Percentiles rank a stretch among this genome's conserved stretches.
Conservation (phyloP, 2,888 invertebrate species). For the Pristionchus mayeri region DNA sequence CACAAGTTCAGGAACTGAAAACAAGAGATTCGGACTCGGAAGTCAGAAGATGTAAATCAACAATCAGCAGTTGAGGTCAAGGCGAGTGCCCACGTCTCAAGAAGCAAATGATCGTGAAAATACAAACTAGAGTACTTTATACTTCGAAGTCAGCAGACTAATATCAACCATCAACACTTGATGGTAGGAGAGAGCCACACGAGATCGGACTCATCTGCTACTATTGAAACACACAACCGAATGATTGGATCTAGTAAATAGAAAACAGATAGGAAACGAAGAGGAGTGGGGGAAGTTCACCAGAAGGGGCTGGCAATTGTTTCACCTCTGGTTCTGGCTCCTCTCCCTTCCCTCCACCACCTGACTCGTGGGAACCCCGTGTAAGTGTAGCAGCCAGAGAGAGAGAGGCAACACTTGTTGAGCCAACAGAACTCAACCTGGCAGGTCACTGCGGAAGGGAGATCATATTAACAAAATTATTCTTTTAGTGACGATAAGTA, state of each 20-base stretch:
- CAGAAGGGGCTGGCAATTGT: background rate
- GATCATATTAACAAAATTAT: too few species aligned
- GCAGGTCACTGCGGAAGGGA: too few species aligned
- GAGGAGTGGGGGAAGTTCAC: background rate
- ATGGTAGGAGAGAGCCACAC: too few species aligned
- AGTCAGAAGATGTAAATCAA: constrained; percentile 15
- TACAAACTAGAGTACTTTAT: too few species aligned
- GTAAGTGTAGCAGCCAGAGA: background rate
- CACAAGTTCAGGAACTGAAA: background rate
- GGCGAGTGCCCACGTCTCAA: too few species aligned
- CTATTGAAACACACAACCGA: too few species aligned
- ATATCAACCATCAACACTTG: too few species aligned
- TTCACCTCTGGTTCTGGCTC: background rate
- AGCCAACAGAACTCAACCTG: background rate
- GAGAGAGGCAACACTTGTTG: constrained; percentile 21
- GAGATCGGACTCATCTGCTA: too few species aligned
- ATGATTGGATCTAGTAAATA: too few species aligned
- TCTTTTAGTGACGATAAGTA: too few species aligned
- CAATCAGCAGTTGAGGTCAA: background rate
- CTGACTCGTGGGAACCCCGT: constrained; percentile 36
- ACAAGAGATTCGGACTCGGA: background rate
- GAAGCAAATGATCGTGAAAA: too few species aligned
- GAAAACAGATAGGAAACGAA: background rate
- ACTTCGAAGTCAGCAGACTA: background rate
- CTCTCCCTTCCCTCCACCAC: background rate